Evolutionary conservation across 2,113 vertebrate species (phyloP), one percentile per base, ranked within the genome.

Genomic region (Oryzias woworae): DNA sequence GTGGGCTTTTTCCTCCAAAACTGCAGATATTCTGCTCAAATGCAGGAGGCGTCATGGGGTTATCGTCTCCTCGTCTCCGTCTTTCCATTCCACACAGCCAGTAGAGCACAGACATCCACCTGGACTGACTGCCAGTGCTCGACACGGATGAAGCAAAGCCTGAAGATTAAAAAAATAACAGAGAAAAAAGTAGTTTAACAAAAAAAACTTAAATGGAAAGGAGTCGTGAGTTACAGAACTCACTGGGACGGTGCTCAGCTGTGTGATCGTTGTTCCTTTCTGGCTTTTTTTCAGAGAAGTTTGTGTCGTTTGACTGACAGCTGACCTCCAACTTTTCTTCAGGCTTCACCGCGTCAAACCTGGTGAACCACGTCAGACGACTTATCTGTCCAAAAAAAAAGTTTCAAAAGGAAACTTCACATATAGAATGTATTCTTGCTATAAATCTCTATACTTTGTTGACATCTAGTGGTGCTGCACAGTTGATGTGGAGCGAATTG

Each of bases 81-180:
- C 66, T 77, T 44, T 95, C 92, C 95, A 98, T 91, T 52, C 96
- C 97, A 17, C 97, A 99, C 53, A 99, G 82, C 96, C 97, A 98
- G 80, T 94, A 86, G 18, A 96, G 1, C 43, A 87, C 75, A 16
- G 82, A 85, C 70, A 84, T 60, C 60, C 94, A 73, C 71, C 84
- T 93, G 14, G 93, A 94, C 26, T 17, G 75, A 28, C 52, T 67
- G 23, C 2, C 57, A 22, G 48, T 0, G 14, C 67, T 73, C 46
- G 67, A 48, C 22, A 22, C 23, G 0, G 75, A 82, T 4, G 65
- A 62, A 16, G 44, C 45, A 0, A 81, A 87, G 52, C 67, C 85
- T 89, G 46, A 22, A 55, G 16, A 59, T 18, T 69, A 54, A 3
- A 66, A 52, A 14, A 12, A 16, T 22, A 46, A 20, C 3, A 20